Conservation (phyloP, 2,888 invertebrate genomes). For the Drosophila kokeensis region DNA sequence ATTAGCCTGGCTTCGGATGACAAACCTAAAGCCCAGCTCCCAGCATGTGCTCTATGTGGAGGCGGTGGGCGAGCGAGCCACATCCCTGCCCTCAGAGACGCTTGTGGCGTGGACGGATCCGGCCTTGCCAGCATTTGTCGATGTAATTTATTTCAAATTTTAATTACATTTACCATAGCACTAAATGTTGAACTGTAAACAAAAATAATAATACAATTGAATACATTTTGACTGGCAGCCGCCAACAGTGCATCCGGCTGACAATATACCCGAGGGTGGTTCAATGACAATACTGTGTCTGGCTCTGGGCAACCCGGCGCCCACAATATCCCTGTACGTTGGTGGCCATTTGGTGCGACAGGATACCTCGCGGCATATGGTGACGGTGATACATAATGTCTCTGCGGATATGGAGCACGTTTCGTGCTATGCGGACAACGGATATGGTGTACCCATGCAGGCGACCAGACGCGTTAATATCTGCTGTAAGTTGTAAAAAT, state of each 20-base stretch:
- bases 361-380: constrained; percentile 93
- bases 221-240: constrained; percentile 86
- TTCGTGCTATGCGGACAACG: constrained; percentile 95
- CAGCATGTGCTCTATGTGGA: constrained; percentile 92
- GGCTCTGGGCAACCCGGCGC: constrained; percentile 94
- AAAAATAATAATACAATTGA: constrained; percentile 7
- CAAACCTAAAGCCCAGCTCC: constrained; percentile 91
- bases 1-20: constrained; percentile 90
- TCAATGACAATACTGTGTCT: constrained; percentile 94
- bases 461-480: constrained; percentile 92
- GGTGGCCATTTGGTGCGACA: constrained; percentile 90
- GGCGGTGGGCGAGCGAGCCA: constrained; percentile 89
- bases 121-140: constrained; percentile 93
- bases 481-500: constrained; percentile 88
- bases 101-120: constrained; percentile 95
- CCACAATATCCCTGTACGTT: constrained; percentile 93
- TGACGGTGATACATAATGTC: constrained; percentile 93
- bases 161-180: background rate
- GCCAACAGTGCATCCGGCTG: constrained; percentile 93
- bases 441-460: constrained; percentile 94
- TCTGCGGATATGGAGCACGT: constrained; percentile 94
- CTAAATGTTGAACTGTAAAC: background rate
- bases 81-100: constrained; percentile 92
- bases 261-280: constrained; percentile 92
- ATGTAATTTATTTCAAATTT: constrained; percentile 86